phyloP scores from a whole-genome alignment of 2,888 invertebrate species.

The Caradrina clavipalpis region DNA sequence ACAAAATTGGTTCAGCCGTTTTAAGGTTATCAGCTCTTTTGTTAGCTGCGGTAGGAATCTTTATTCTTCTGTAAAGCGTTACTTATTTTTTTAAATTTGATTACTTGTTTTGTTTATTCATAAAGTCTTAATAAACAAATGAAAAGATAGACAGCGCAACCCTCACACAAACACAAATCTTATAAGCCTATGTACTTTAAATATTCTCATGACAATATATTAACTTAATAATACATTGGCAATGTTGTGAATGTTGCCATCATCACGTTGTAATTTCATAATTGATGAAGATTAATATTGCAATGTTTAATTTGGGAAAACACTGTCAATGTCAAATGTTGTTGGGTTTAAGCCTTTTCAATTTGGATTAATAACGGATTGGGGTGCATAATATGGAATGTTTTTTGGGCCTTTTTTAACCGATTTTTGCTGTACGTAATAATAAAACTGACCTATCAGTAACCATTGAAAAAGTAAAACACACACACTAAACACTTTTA shows the following conservation, averaged over 20 bases:
- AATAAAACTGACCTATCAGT: not conserved
- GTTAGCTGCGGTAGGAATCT: too few species aligned
- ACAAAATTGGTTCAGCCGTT: too few species aligned
- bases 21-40: too few species aligned
- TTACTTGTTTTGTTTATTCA: not conserved
- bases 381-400: not conserved
- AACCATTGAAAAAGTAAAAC: not conserved
- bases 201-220: conserved; percentile 4
- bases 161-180: not conserved
- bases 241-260: conserved; percentile 12
- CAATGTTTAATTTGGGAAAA: conserved; percentile 33
- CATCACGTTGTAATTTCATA: conserved; percentile 20
- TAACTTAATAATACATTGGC: conserved; percentile 4
- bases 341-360: conserved; percentile 24
- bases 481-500: too few species aligned
- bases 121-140: not conserved
- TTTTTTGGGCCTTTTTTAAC: not conserved
- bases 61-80: too few species aligned
- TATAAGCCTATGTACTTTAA: not conserved
- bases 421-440: not conserved
- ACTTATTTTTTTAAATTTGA: too few species aligned
- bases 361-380: conserved; percentile 27
- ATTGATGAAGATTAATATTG: conserved; percentile 18
- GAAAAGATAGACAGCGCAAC: not conserved
- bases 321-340: conserved; percentile 47